These are phyloP conservation scores for Phenacoccus solenopsis DNA, from an alignment of 1,140 invertebrate species.

Conservation along the genomic window DNA sequence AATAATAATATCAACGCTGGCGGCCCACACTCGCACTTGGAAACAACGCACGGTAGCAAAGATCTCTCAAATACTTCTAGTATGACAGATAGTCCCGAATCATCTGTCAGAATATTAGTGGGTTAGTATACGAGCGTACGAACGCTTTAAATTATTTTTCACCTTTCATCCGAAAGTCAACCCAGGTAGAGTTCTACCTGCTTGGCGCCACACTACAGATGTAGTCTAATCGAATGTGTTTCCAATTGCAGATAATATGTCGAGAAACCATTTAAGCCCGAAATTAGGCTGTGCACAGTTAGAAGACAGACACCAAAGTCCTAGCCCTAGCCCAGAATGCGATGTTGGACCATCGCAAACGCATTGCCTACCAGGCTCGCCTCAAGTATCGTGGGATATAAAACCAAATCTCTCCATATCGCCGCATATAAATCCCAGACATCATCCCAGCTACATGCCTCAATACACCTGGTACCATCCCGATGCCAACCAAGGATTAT, in stretches of 20 bases:
- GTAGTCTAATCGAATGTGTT: background rate
- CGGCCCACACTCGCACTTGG: slow-evolving; percentile 32
- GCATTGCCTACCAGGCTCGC: slow-evolving; percentile 40
- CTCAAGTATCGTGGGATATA: slow-evolving; percentile 55
- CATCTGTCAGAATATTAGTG: slow-evolving; percentile 28
- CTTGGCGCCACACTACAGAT: background rate
- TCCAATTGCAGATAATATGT: slow-evolving; percentile 11
- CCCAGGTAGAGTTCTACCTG: background rate
- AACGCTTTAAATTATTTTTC: background rate
- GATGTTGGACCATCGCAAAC: slow-evolving; percentile 41
- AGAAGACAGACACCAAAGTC: slow-evolving; percentile 12
- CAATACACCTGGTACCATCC: slow-evolving; percentile 65
- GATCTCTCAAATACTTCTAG: slow-evolving; percentile 39
- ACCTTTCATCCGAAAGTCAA: background rate
- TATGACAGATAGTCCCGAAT: slow-evolving; percentile 30
- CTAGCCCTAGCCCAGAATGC: slow-evolving; percentile 26
- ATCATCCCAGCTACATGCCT: slow-evolving; percentile 43
- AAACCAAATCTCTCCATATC: slow-evolving; percentile 36
- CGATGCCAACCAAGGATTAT: slow-evolving; percentile 52
- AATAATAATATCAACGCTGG: slow-evolving; percentile 36
- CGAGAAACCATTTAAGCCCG: slow-evolving; percentile 9
- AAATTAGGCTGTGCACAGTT: slow-evolving; percentile 13
- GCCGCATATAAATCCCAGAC: slow-evolving; percentile 36
- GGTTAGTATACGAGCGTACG: slow-evolving; percentile 24
- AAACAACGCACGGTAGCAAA: slow-evolving; percentile 29